Evolutionary conservation across 2,113 vertebrate genomes (phyloP).

Genomic region (Scortum barcoo): DNA sequence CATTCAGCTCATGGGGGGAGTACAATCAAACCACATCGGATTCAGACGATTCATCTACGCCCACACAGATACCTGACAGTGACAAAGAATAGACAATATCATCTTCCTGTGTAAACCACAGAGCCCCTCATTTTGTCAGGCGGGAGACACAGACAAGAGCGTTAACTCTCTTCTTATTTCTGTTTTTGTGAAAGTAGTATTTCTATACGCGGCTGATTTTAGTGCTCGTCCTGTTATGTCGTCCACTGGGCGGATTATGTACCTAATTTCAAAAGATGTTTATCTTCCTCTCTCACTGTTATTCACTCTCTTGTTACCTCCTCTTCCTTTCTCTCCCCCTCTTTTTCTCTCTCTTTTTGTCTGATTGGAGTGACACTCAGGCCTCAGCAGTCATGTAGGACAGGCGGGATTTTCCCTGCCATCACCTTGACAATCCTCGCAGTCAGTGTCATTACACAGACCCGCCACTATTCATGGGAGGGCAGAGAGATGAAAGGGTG

Average conservation of each 20-base stretch:
- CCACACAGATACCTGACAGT: slow-evolving; percentile 24
- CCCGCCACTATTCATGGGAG: not conserved
- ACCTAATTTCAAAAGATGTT: slow-evolving; percentile 29
- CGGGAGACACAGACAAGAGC: slow-evolving; percentile 3
- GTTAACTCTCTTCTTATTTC: slow-evolving; percentile 5
- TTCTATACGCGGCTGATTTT: slow-evolving; percentile 4
- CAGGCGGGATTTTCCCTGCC: not conserved
- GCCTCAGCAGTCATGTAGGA: slow-evolving; percentile 10
- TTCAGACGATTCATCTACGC: slow-evolving; percentile 38
- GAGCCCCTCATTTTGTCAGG: not conserved
- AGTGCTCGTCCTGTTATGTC: not conserved
- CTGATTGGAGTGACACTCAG: not conserved
- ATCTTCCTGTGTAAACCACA: slow-evolving; percentile 8
- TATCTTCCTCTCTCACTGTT: not conserved
- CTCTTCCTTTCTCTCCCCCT: not conserved
- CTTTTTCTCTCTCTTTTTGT: not conserved
- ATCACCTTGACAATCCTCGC: slow-evolving; percentile 7
- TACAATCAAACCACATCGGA: slow-evolving; percentile 51
- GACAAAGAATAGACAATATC: slow-evolving; percentile 20
- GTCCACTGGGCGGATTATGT: not conserved
- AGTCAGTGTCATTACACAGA: slow-evolving; percentile 21
- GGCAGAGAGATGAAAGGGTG: not conserved
- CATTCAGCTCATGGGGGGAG: slow-evolving; percentile 56
- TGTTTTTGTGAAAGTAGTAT: not conserved
- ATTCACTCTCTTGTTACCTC: not conserved